Percentiles rank a stretch among this genome's conserved stretches.
phyloP scores from a whole-genome alignment of 2,113 vertebrate species.

The Alligator sinensis region DNA sequence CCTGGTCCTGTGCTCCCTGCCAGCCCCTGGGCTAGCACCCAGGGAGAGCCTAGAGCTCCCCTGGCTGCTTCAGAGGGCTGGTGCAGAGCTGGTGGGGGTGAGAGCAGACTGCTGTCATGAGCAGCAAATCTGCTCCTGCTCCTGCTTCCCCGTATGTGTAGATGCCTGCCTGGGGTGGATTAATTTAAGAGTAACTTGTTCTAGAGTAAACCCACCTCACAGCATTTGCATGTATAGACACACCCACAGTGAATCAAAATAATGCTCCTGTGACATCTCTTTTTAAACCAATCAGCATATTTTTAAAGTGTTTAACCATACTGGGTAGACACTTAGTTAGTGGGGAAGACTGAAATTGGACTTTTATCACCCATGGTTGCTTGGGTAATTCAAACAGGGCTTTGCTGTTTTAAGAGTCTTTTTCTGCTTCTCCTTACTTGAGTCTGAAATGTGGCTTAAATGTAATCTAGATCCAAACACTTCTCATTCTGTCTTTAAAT shows the following conservation, averaged over 20 bases:
- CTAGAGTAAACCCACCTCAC: too few species aligned
- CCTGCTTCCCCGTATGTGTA: too few species aligned
- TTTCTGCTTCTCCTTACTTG: neutral
- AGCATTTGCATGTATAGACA: too few species aligned
- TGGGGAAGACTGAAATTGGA: neutral
- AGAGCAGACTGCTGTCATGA: too few species aligned
- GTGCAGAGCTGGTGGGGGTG: too few species aligned
- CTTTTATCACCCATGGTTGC: neutral
- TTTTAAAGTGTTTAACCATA: neutral
- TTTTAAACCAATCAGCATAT: neutral
- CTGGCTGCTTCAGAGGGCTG: too few species aligned
- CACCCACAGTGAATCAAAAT: neutral
- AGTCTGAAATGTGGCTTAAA: neutral
- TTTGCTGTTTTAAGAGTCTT: neutral
- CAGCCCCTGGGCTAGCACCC: too few species aligned
- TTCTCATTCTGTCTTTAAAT: neutral
- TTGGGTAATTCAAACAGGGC: neutral
- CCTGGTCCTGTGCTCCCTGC: too few species aligned
- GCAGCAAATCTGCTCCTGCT: too few species aligned
- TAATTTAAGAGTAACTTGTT: too few species aligned
- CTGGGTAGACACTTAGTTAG: neutral
- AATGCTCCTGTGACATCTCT: neutral
- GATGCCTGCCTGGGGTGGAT: too few species aligned
- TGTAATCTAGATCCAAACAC: neutral
- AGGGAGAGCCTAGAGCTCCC: too few species aligned